Base-by-base conservation (phyloP, 1,140 invertebrate species). In the Amphibalanus amphitrite region DNA sequence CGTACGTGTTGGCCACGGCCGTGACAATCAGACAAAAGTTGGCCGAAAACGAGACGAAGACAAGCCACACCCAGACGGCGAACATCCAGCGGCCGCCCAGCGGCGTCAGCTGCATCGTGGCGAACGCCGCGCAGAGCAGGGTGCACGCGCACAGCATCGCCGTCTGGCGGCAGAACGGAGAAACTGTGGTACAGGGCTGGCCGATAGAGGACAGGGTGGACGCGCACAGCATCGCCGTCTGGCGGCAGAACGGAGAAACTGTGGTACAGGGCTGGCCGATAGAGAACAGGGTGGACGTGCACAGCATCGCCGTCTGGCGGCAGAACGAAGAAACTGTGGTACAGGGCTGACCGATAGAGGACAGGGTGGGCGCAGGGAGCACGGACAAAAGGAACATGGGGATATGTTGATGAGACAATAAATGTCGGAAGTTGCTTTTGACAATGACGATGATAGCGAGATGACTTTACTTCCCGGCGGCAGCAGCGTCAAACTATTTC, bases 31-130 rank as follows among this genome's bases (percentile, higher is more conserved):
- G 71, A 17, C 76, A 77, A 74, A 78, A 79, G 23, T 74, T 76
- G 68, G 77, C 78, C 70, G 77, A 78, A 71, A 79, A 77, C 26
- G 74, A 74, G 70, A 79, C 78, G 74, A 76, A 78, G 25, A 79
- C 76, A 0, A 71, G 69, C 75, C 79, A 76, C 28, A 79, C 69
- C 76, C 75, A 78, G 25, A 73, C 59, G n/a, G 75, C 74, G 72
- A 75, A 79, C 8, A 75, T 70, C 40, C 72, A 70, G 71, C 82
- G 82, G 0, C 76, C 82, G 67, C 72, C 71, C 40, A 71, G 29
- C 1, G 38, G 72, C 13, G 75, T 75, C 28, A 75, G 65, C 26
- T 73, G 73, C 33, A 76, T 59, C 20, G 75, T 73, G 23, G 71
- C 71, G 69, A 75, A 73, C 26, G 75, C 33, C 8, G 72, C 38